Evolutionary conservation across 2,797 vertebrate genomes (phyloP).

Genomic region (Propithecus deckenii): DNA sequence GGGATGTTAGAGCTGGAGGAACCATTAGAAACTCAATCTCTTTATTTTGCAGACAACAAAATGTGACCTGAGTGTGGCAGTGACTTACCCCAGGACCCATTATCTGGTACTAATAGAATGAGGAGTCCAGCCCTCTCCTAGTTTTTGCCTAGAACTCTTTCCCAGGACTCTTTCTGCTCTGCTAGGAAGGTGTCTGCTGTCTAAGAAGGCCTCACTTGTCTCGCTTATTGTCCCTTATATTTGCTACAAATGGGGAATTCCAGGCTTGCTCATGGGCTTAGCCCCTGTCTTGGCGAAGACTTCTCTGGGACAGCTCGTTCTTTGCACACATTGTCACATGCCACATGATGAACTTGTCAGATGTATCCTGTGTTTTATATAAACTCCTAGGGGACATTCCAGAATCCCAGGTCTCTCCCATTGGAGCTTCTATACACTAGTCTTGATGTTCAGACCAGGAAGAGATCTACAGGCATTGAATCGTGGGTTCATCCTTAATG

Average conservation of each 20-base stretch:
- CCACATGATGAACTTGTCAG: constrained; percentile 41
- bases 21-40: not conserved
- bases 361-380: constrained; percentile 8
- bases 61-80: not conserved
- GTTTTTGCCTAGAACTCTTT: not conserved
- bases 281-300: not conserved
- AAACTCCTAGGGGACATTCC: not conserved
- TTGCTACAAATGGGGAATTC: not conserved
- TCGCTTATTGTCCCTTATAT: not conserved
- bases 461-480: not conserved
- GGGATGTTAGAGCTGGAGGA: not conserved
- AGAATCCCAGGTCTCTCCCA: not conserved
- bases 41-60: not conserved
- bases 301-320: not conserved
- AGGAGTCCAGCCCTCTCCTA: not conserved
- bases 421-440: not conserved
- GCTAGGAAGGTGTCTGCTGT: not conserved
- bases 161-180: not conserved
- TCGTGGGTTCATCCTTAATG: not conserved
- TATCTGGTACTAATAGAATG: not conserved
- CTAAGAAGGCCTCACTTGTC: not conserved
- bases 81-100: not conserved
- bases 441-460: not conserved
- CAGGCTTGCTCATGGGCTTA: not conserved
- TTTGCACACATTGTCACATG: not conserved